Conservation (phyloP, 1,140 invertebrate genomes). For the Trichomalopsis sarcophagae region DNA sequence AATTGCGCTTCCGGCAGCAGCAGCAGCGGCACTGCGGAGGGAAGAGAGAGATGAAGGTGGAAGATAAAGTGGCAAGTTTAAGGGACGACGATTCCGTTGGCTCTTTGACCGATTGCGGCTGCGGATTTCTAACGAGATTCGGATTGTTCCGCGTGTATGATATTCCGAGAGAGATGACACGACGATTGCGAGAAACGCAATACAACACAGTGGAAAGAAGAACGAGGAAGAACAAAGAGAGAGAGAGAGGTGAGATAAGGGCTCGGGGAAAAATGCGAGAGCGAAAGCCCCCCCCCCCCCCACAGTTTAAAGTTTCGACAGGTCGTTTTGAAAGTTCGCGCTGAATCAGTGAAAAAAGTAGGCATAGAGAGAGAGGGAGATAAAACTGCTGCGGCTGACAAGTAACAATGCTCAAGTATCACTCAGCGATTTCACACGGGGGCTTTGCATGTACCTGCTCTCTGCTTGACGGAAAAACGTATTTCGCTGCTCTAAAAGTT, state of each 20-base stretch:
- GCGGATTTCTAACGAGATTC: neutral
- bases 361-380: neutral
- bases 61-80: slow-evolving; percentile 17
- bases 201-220: neutral
- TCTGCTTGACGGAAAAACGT: neutral
- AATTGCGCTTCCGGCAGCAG: slow-evolving; percentile 14
- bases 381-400: neutral
- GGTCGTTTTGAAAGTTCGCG: slow-evolving; percentile 3
- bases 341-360: slow-evolving; percentile 1
- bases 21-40: too few relatives aligned
- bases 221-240: neutral
- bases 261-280: neutral
- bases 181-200: too few relatives aligned
- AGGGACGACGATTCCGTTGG: neutral
- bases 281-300: neutral
- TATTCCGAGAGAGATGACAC: too few relatives aligned
- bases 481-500: neutral
- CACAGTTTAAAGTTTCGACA: slow-evolving; percentile 1
- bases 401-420: slow-evolving; percentile 4
- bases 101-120: neutral
- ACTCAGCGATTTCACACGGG: neutral
- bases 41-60: neutral
- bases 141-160: neutral
- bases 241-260: neutral
- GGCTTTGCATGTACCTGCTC: neutral